These are phyloP conservation scores for Phaonia tiefii DNA, from an alignment of 2,888 invertebrate species.

Conservation along the genomic window DNA sequence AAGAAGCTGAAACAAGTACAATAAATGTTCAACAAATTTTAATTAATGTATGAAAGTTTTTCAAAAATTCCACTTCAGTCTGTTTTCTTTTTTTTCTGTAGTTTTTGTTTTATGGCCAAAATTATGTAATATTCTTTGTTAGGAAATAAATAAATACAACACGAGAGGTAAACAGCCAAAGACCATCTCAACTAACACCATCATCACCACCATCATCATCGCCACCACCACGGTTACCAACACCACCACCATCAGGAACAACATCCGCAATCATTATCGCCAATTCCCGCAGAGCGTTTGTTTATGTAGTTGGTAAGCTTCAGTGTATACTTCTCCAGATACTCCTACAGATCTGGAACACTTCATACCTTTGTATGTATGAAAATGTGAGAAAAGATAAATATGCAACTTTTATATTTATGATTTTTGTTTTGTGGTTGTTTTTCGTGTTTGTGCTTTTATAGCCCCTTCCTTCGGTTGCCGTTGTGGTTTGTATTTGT, in stretches of 20 bases:
- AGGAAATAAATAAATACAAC: slow-evolving; percentile 14
- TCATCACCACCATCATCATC: neutral
- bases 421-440: slow-evolving; percentile 49
- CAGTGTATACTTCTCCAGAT: neutral
- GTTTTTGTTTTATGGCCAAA: slow-evolving; percentile 43
- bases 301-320: slow-evolving; percentile 31
- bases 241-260: neutral
- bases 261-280: neutral
- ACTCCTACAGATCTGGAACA: neutral
- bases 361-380: slow-evolving; percentile 34
- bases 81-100: neutral
- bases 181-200: neutral
- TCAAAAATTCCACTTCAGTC: slow-evolving; percentile 65
- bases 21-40: slow-evolving; percentile 75
- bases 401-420: slow-evolving; percentile 44
- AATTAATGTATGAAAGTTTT: slow-evolving; percentile 79
- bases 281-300: slow-evolving; percentile 45
- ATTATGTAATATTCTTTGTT: slow-evolving; percentile 38
- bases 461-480: no score
- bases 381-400: slow-evolving; percentile 44
- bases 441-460: slow-evolving; percentile 7
- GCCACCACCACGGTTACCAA: neutral
- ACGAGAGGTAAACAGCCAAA: neutral
- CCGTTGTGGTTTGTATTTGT: slow-evolving; percentile 22
- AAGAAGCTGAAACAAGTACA: slow-evolving; percentile 18